Evolutionary conservation across 2,797 vertebrate genomes (phyloP), one percentile per base, ranked within the genome.

Genomic region (Meda fulgida): DNA sequence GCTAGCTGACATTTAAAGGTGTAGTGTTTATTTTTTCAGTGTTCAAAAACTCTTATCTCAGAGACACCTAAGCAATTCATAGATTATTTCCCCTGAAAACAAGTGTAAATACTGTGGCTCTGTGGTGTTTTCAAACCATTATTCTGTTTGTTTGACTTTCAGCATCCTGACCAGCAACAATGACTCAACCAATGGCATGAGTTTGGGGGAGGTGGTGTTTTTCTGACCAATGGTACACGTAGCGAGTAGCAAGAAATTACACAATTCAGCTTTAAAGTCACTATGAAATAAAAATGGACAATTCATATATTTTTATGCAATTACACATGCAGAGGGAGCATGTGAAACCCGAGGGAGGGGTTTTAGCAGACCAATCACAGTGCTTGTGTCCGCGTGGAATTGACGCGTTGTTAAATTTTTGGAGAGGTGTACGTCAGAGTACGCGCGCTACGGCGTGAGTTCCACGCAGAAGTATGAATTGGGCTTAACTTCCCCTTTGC

Each of bases 41-140:
- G 77, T 66, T 66, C 29, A 79, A 23, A 63, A 21, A 65, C 36
- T 78, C 10, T 65, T 38, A 58, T 77, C 31, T 36, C 73, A 36
- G 21, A 53, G 70, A n/a, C 18, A 23, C 23, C 8, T 55, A 76
- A 78, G 23, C 34, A 36, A 77, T 38, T 58, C 4, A 55, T 36
- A 76, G 21, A 55, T 76, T n/a, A 23, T 11, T 78, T 77, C 58
- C 7, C 2, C n/a, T 3, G 16, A 79, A 65, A 65, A 26, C n/a
- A 60, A 43, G 26, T 46, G n/a, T 43, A 9, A 40, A 65, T 21
- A 23, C 9, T 29, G n/a, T 73, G 40, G 14, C 43, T 26, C 6
- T 46, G 43, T 29, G 7, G 46, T 1, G 26, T n/a, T 31, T 73
- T 46, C 43, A 48, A 48, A 29, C 29, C 13, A 73, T 31, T 16